Conservation (phyloP, 2,113 vertebrate genomes). For the Serilophus lunatus region DNA sequence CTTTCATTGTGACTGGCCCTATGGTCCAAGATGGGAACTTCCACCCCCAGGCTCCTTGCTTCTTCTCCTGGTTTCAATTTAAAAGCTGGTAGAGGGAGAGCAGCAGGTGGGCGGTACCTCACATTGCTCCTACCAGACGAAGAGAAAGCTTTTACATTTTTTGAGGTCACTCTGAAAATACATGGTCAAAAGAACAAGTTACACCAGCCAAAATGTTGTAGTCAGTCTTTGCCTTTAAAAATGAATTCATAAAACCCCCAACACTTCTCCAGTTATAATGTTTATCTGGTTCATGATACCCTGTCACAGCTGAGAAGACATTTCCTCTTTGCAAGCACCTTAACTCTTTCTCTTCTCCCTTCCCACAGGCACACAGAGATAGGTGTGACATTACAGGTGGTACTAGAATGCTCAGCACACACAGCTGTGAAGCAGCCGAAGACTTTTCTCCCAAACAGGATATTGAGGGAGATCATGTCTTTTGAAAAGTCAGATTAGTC, state of each 20-base stretch:
- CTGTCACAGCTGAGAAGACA: neutral
- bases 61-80: neutral
- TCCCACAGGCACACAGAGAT: neutral
- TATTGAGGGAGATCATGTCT: neutral
- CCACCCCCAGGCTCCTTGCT: neutral
- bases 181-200: neutral
- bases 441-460: neutral
- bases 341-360: too few species aligned
- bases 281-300: neutral
- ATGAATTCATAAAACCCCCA: neutral
- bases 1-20: neutral
- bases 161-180: neutral
- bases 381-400: rapidly evolving
- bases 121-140: neutral
- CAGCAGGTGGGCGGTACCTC: neutral
- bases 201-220: neutral
- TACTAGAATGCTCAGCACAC: neutral
- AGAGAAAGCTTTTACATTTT: neutral
- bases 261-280: neutral
- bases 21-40: neutral
- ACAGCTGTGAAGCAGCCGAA: neutral
- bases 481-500: neutral
- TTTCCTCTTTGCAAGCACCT: neutral
- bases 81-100: neutral
- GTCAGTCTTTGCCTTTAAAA: neutral